Conservation (phyloP, 2,113 vertebrate genomes). For the Festucalex cinctus region DNA sequence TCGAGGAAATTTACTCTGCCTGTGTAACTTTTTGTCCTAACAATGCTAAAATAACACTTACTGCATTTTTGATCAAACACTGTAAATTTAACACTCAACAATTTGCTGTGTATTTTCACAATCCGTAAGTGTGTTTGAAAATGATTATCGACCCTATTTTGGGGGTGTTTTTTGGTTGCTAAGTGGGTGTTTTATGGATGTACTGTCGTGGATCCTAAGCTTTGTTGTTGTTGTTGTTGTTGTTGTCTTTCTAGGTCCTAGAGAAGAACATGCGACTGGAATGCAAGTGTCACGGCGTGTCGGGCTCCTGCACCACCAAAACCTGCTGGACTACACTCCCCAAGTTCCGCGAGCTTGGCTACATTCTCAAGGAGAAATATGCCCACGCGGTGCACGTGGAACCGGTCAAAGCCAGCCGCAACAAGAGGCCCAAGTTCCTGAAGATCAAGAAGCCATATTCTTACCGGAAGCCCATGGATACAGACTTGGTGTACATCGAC, state of each 20-base stretch:
- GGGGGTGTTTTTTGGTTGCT: no score
- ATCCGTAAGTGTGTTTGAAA: background rate
- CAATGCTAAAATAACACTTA: no score
- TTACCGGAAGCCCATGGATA: constrained; percentile 94
- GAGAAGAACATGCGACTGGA: constrained; percentile 95
- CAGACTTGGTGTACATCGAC: constrained; percentile 95
- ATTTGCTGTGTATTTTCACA: no score
- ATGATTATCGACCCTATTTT: background rate
- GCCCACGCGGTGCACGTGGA: constrained; percentile 91
- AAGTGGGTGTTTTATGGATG: background rate
- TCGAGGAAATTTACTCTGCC: no score
- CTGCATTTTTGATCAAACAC: no score
- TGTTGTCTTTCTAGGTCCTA: constrained; percentile 78
- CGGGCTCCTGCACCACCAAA: constrained; percentile 95
- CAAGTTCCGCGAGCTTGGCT: constrained; percentile 95
- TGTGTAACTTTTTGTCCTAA: no score
- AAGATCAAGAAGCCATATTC: constrained; percentile 95
- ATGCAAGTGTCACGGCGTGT: constrained; percentile 96
- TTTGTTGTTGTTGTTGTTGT: no score
- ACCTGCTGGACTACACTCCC: constrained; percentile 98
- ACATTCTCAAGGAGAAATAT: constrained; percentile 96
- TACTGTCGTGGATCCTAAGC: constrained; percentile 11
- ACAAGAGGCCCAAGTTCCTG: constrained; percentile 94
- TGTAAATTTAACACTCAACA: no score
- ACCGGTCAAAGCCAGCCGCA: constrained; percentile 87